Evolutionary conservation across 1,140 invertebrate species (phyloP), one percentile per base, ranked within the genome.

Genomic region (Habropoda laboriosa): DNA sequence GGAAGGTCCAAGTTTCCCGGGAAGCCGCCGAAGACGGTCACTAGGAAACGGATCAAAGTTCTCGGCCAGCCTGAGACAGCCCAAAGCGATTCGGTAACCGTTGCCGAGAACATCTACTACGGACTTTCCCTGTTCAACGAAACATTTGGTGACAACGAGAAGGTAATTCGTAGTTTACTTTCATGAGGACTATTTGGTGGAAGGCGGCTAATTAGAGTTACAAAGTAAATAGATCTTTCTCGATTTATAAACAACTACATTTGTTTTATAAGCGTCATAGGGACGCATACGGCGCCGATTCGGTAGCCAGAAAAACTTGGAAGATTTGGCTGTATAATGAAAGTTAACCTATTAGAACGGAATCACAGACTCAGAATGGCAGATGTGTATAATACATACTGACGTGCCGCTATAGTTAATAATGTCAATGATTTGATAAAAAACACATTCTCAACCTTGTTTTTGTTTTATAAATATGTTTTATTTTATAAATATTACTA

Each of bases 21-120:
- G 85, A 97, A 96, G 94, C 96, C 96, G 92, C 95, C 96, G 84
- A 97, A 97, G 94, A 95, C 96, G 93, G 95, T 96, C 90, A 96
- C 96, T 93, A 96, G 96, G 94, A 96, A 96, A 92, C 94, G 96
- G 93, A 95, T 96, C 91, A 96, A 96, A 94, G 96, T 96, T 91
- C 94, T 96, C 90, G 94, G 94, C 86, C 92, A 94, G 84, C 93
- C 93, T 82, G 92, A 94, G 87, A 91, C 93, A 85, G 86, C 89
- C 86, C 92, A 93, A 89, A 92, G 87, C 85, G 93, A 93, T 90
- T 91, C 92, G 88, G 91, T 91, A 90, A 93, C 91, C 91, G 92
- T 92, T 83, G 92, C 92, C 89, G 93, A 94, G 89, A 93, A 93
- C 89, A 93, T 94, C 88, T 93, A 93, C 91, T 90, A 89, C 83